Conservation (phyloP, 2,113 vertebrate genomes). For the Scartelaos histophorus region DNA sequence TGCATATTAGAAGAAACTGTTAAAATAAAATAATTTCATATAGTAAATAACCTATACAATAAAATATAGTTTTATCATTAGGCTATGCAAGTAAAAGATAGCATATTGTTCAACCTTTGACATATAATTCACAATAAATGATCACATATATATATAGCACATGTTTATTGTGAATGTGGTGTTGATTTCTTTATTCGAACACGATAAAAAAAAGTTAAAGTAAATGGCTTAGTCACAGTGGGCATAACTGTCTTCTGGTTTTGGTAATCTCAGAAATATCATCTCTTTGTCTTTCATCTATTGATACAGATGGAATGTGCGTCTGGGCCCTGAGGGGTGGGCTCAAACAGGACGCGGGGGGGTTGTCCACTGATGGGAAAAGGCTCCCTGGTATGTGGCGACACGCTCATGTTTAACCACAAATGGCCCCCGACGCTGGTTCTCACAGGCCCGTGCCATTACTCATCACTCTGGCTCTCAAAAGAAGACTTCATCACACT, state of each 20-base stretch:
- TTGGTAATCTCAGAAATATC: slow-evolving; percentile 45
- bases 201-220: slow-evolving; percentile 23
- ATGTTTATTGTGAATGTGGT: neutral
- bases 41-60: neutral
- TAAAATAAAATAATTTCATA: neutral
- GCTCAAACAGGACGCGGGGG: slow-evolving; percentile 34
- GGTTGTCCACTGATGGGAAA: slow-evolving; percentile 73
- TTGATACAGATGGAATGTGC: slow-evolving; percentile 69
- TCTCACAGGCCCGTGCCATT: slow-evolving; percentile 80
- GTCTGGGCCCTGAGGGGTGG: slow-evolving; percentile 57
- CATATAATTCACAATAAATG: neutral
- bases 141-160: neutral
- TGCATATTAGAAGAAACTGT: neutral
- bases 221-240: slow-evolving; percentile 17
- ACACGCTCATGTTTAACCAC: slow-evolving; percentile 73
- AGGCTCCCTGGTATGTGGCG: slow-evolving; percentile 69
- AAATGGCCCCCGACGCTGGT: slow-evolving; percentile 71
- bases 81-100: neutral
- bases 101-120: neutral
- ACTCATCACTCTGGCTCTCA: slow-evolving; percentile 68
- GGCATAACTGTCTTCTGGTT: slow-evolving; percentile 28
- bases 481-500: slow-evolving; percentile 55
- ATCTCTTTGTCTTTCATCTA: slow-evolving; percentile 35
- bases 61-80: neutral
- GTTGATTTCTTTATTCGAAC: neutral